phyloP scores from a whole-genome alignment of 2,113 vertebrate species.

The Isurus oxyrinchus region DNA sequence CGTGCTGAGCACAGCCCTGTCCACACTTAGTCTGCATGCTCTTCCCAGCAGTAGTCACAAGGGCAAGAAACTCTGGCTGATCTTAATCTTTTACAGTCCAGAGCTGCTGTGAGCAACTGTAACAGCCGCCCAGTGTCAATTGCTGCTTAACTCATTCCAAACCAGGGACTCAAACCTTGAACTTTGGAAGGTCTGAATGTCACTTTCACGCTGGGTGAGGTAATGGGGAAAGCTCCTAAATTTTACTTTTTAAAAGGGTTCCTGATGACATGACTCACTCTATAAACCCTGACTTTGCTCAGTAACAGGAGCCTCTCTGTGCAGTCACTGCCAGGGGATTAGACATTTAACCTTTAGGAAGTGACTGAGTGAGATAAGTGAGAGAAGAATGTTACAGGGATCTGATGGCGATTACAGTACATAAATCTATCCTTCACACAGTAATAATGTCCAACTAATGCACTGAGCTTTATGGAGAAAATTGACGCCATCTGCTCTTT shows the following conservation, averaged over 20 bases:
- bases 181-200: background rate
- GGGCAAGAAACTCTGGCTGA: background rate
- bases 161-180: background rate
- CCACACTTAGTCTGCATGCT: background rate
- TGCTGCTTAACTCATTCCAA: background rate
- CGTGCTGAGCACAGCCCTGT: too few species aligned
- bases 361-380: constrained; percentile 28
- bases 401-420: constrained; percentile 15
- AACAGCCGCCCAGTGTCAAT: background rate
- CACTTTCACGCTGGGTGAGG: background rate
- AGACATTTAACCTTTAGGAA: constrained; percentile 30
- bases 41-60: background rate
- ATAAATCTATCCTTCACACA: constrained; percentile 30
- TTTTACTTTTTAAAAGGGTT: background rate
- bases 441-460: constrained; percentile 31
- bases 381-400: background rate
- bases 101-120: background rate
- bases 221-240: background rate
- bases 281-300: background rate
- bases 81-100: background rate
- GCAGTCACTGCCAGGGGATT: background rate
- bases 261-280: background rate
- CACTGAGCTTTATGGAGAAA: constrained; percentile 3
- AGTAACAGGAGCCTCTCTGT: background rate
- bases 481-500: constrained; percentile 32